Conservation (phyloP, 2,888 invertebrate species). For the Drosophila formosana region DNA sequence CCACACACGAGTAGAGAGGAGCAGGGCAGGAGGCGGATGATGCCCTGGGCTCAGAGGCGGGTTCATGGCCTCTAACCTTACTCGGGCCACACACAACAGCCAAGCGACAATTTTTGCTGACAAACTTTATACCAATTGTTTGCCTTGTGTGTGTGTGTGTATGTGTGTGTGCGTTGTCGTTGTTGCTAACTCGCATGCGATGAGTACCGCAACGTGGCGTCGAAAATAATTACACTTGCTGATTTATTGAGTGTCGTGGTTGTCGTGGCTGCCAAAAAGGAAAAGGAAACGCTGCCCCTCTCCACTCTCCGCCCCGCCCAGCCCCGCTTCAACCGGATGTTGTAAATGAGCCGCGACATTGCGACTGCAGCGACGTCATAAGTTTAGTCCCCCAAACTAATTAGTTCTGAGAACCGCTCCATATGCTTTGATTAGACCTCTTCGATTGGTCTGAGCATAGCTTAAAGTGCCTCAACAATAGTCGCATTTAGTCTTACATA, state of each 20-base stretch:
- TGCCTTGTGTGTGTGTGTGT: neutral
- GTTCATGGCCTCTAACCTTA: conserved; percentile 20
- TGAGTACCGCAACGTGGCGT: conserved; percentile 60
- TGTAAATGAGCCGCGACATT: conserved; percentile 73
- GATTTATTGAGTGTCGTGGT: conserved; percentile 75
- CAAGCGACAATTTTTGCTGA: conserved; percentile 44
- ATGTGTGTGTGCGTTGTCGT: neutral
- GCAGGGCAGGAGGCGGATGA: neutral
- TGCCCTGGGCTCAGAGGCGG: conserved; percentile 6
- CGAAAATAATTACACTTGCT: conserved; percentile 76
- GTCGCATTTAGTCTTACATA: too few relatives aligned
- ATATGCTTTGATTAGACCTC: too few relatives aligned
- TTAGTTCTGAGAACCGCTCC: neutral
- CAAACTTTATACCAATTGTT: conserved; percentile 56
- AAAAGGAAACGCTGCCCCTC: conserved; percentile 35
- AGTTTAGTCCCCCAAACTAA: neutral
- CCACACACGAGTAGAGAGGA: conserved; percentile 7
- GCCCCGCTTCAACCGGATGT: conserved; percentile 52
- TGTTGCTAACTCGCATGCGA: conserved; percentile 43
- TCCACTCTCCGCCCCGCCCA: too few relatives aligned
- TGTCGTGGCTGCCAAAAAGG: conserved; percentile 26
- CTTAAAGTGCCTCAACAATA: too few relatives aligned
- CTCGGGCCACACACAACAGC: conserved; percentile 11
- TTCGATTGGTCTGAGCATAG: too few relatives aligned
- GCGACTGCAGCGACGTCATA: conserved; percentile 51